Conservation (phyloP, 2,797 vertebrate genomes). For the Alca torda region DNA sequence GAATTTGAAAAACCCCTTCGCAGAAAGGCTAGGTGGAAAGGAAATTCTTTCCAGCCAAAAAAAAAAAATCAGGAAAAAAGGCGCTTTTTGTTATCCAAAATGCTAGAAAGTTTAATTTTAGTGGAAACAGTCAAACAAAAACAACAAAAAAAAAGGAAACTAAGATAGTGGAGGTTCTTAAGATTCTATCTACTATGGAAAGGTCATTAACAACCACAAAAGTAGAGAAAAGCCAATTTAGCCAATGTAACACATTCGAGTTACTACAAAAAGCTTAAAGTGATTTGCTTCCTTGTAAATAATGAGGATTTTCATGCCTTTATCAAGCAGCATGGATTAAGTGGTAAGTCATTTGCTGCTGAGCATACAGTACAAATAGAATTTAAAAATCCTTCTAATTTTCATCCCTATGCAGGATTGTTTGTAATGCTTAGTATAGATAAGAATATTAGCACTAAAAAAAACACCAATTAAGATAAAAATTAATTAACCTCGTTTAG, state of each 20-base stretch:
- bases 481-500: background rate
- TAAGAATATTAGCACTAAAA: background rate
- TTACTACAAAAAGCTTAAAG: background rate
- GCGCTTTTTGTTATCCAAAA: background rate
- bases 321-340: background rate
- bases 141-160: background rate
- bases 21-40: background rate
- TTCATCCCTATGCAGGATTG: background rate
- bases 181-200: background rate
- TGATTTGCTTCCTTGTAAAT: background rate
- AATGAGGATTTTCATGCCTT: background rate
- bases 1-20: background rate
- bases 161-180: background rate
- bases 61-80: background rate
- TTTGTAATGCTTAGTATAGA: background rate
- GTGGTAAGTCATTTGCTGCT: background rate
- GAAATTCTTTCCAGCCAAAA: background rate
- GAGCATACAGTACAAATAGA: background rate
- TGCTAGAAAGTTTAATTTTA: background rate
- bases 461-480: background rate
- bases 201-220: background rate
- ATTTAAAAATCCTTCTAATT: background rate
- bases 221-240: background rate
- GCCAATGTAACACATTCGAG: rapidly evolving
- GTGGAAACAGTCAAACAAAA: background rate